Conservation (phyloP, 2,113 vertebrate genomes). For the Orcinus orca region DNA sequence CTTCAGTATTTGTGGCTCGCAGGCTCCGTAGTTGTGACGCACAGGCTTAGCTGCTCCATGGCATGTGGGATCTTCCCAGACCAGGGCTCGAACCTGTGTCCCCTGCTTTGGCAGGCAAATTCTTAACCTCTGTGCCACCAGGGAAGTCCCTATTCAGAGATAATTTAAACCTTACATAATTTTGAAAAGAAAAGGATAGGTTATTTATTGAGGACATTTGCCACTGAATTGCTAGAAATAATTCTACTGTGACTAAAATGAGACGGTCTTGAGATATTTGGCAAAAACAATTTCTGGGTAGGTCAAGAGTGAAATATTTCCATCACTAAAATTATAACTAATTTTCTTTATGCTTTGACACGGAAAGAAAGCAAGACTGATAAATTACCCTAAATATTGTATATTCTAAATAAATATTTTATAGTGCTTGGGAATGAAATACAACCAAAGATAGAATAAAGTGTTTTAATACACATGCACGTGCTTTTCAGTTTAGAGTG, state of each 20-base stretch:
- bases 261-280: neutral
- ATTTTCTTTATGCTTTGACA: neutral
- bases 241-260: neutral
- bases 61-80: too few species aligned
- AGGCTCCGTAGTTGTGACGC: too few species aligned
- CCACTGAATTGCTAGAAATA: neutral
- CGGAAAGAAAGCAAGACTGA: neutral
- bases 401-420: neutral
- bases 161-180: neutral
- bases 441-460: neutral
- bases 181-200: neutral
- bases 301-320: neutral
- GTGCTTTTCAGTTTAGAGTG: neutral
- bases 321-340: neutral
- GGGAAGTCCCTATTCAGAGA: neutral
- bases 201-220: neutral
- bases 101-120: too few species aligned
- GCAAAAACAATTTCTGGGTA: neutral
- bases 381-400: slow-evolving; percentile 17
- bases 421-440: neutral
- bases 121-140: too few species aligned
- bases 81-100: too few species aligned
- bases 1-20: too few species aligned
- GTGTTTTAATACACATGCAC: neutral
- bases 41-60: too few species aligned